Evolutionary conservation across 1,140 invertebrate genomes (phyloP), one percentile per base, ranked within the genome.

Genomic region (Drosophila hydei): DNA sequence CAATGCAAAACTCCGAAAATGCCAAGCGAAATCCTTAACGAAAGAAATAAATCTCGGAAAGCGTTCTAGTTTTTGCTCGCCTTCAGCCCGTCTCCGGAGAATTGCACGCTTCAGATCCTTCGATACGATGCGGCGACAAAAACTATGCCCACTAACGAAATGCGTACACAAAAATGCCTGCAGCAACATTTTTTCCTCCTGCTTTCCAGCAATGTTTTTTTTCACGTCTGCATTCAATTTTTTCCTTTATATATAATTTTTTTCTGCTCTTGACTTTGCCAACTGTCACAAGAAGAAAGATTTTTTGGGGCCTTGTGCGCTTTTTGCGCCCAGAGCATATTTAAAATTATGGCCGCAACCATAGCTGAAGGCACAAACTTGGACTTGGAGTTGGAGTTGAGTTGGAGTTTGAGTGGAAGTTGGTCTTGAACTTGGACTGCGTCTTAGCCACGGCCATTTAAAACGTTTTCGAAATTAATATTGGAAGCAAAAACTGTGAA

Each of bases 401-500:
- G 19, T 30, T 48, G 23, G 23, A 23, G 38, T 40, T 45, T n/a
- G 12, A 52, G 18, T 38, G 11, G 36, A n/a, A 40, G 38, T 43
- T 56, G 54, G 54, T 56, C 54, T 18, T 56, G 54, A 56, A 42
- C 45, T 43, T 45, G 56, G 56, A 43, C 75, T 68, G 62, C 59
- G 75, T 84, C 67, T 87, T 61, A 65, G 80, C 51, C 71, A 54
- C 42, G 63, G 59, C 80, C 88, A 83, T 90, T 90, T 90, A 90
- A 88, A 90, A 90, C 71, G 74, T 90, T 68, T 84, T 79, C 81
- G 81, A 90, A 90, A 90, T 90, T 90, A 90, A 90, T 88, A 90
- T 83, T 79, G 81, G 73, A 42, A 72, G 70, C 81, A 85, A 85
- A 85, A 85, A 85, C 81, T 87, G 80, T 79, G 84, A 84, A 87